Base-by-base conservation (phyloP, 1,140 invertebrate genomes). In the Zeugodacus cucurbitae region DNA sequence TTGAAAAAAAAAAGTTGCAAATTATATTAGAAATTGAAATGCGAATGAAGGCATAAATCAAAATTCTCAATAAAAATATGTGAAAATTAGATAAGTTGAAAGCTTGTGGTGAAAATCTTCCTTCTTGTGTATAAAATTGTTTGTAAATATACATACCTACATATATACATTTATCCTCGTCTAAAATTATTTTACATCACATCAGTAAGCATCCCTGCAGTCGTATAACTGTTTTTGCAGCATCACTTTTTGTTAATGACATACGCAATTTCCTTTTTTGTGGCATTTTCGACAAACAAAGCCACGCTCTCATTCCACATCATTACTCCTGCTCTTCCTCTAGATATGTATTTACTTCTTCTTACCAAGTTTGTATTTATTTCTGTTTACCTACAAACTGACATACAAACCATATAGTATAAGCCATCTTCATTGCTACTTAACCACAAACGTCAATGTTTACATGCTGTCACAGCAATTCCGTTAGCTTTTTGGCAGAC, bases 381-480 rank as follows among this genome's bases (percentile, higher is more conserved):
- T n/a, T 82, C 2, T 82, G 74, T 82, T 78, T 82, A 48, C 29
- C 34, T 82, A 3, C n/a, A 22, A 62, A 26, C 10, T 17, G 48
- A 10, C n/a, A 26, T 62, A 62, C 58, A 62, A n/a, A 26, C 58
- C 58, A 62, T 11, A n/a, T 26, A 22, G 8, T 5, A 26, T 48
- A 11, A 6, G 37, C 10, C 17, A 48, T 78, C 41, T 78, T 26
- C 5, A 17, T 2, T 17, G 37, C n/a, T 26, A 82, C 74, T 48
- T 82, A 82, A 82, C 74, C 74, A 48, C 37, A 48, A 82, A 82
- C n/a, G 74, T 82, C 44, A 74, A 74, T 74, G 67, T 74, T 37
- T 74, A 74, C 67, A 74, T 74, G 67, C 67, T 74, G 67, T 74
- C 67, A 74, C 67, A 74, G 74, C 74, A 48, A 37, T 74, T 48